A percentile compares a stretch with the other conserved stretches of the same genome.
phyloP scores from a whole-genome alignment of 2,113 vertebrate genomes.

The Pampusana beccarii region DNA sequence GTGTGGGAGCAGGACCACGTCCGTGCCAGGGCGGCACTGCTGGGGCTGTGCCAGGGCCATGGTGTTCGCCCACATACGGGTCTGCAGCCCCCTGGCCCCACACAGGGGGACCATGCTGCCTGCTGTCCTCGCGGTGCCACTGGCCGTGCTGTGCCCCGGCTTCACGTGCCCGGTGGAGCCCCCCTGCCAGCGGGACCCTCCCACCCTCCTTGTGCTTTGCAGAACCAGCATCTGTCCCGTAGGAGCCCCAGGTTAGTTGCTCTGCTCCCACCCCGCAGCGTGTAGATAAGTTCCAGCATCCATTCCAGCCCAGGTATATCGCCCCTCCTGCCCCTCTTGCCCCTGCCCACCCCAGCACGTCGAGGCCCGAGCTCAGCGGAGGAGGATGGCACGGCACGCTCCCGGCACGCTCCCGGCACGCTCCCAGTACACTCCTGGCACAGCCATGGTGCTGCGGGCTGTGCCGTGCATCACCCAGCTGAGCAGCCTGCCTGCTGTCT shows the following conservation, averaged over 20 bases:
- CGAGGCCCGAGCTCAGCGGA: constrained; percentile 5
- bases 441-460: not conserved
- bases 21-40: rapidly evolving
- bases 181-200: not conserved
- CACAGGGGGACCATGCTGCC: not conserved
- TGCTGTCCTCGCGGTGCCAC: not conserved
- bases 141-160: constrained; percentile 10
- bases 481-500: not conserved
- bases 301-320: not conserved
- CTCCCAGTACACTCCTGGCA: not conserved
- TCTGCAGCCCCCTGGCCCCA: not conserved
- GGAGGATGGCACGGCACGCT: not conserved
- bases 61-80: rapidly evolving
- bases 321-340: not conserved
- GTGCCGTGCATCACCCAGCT: not conserved
- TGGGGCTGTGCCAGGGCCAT: not conserved
- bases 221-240: not conserved
- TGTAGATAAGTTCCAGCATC: not conserved
- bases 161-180: not conserved
- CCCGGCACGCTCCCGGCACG: not conserved
- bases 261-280: not conserved
- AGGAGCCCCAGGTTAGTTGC: constrained; percentile 7
- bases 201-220: constrained; percentile 17
- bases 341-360: not conserved
- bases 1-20: not conserved